Percentiles rank a stretch among this genome's conserved stretches.
phyloP scores from a whole-genome alignment of 2,888 invertebrate genomes.

The Drosophila nr. perissopoda region DNA sequence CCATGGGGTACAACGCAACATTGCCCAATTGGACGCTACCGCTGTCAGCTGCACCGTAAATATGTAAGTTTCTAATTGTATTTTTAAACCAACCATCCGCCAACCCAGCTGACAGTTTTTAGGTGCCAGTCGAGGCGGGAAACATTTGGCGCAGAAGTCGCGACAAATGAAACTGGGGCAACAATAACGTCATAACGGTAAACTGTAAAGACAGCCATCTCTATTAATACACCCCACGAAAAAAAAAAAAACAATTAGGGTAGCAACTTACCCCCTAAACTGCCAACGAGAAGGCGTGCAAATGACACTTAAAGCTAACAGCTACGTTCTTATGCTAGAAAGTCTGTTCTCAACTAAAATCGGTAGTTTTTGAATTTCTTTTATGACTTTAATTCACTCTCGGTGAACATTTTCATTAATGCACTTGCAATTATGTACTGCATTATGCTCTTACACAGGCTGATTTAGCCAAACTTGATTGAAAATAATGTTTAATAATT shows the following conservation, averaged over 20 bases:
- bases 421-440: not conserved
- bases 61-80: conserved; percentile 56
- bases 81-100: conserved; percentile 14
- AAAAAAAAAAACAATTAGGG: conserved; percentile 1
- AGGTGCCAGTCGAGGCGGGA: conserved; percentile 18
- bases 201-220: conserved; percentile 12
- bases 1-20: conserved; percentile 26
- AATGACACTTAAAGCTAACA: not conserved
- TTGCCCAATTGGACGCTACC: conserved; percentile 9
- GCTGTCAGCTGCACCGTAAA: conserved; percentile 16
- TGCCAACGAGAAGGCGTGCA: not conserved
- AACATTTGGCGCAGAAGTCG: conserved; percentile 16
- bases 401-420: not conserved
- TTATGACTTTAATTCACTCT: not conserved
- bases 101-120: not conserved
- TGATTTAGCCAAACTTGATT: not conserved
- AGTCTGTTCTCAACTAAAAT: not conserved
- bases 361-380: not conserved
- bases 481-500: not conserved
- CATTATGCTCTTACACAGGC: not conserved
- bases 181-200: conserved; percentile 20
- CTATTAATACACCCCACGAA: conserved; percentile 15
- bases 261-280: not conserved
- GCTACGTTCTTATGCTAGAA: not conserved
- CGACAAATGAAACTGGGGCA: conserved; percentile 24